Conservation (phyloP, 1,140 invertebrate genomes). For the Pemphigus obesinymphae region DNA sequence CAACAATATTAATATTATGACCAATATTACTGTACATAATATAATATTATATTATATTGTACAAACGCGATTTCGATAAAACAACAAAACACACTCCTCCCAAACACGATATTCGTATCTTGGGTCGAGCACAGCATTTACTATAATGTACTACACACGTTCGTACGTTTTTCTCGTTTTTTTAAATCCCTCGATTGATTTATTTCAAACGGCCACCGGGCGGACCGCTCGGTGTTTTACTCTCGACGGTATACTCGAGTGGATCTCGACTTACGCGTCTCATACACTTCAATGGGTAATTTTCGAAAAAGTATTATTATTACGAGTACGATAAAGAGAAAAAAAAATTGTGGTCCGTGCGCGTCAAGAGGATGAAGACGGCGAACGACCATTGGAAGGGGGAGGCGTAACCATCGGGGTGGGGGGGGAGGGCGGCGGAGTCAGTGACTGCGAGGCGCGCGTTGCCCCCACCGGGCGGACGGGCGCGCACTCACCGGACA, state of each 20-base stretch:
- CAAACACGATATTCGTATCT: too few species aligned
- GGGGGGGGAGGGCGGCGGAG: not conserved
- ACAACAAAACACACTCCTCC: too few species aligned
- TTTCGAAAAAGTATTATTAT: not conserved
- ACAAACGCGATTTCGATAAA: not conserved
- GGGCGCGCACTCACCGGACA: not conserved
- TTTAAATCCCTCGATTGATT: too few species aligned
- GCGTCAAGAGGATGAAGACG: not conserved
- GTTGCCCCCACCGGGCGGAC: not conserved
- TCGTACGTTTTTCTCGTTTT: too few species aligned
- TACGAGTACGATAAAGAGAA: too few species aligned
- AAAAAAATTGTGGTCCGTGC: not conserved
- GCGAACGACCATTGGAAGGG: not conserved
- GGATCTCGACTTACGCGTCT: not conserved
- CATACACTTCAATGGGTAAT: not conserved
- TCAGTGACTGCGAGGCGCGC: conserved; percentile 23
- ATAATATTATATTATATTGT: not conserved
- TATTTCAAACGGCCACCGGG: too few species aligned
- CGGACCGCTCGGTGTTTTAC: not conserved
- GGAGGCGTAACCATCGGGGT: not conserved
- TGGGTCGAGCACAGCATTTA: too few species aligned
- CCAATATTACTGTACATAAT: not conserved
- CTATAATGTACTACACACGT: too few species aligned
- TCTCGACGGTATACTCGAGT: not conserved
- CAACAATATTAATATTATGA: not conserved